These are phyloP conservation scores for Tetragonisca angustula DNA, from an alignment of 2,888 invertebrate genomes.

Conservation along the genomic window DNA sequence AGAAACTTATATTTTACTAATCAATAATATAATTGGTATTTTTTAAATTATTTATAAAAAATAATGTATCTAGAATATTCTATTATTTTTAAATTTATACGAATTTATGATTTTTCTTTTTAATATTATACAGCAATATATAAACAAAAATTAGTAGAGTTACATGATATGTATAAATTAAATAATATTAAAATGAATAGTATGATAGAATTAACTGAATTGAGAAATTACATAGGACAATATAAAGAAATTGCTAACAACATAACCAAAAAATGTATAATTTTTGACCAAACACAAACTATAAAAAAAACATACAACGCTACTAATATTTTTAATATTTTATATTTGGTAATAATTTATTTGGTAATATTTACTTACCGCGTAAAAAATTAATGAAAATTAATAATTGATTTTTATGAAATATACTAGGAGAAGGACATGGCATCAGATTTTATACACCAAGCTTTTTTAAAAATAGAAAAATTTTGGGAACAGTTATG, in stretches of 20 bases:
- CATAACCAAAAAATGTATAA: conserved; percentile 86
- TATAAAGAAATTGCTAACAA: conserved; percentile 87
- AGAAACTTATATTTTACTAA: conserved; percentile 89
- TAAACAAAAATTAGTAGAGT: conserved; percentile 85
- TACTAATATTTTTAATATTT: conserved; percentile 72
- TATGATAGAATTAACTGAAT: conserved; percentile 85
- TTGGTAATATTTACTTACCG: background rate
- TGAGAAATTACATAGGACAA: conserved; percentile 85
- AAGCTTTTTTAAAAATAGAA: conserved; percentile 75
- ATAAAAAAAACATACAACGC: conserved; percentile 75
- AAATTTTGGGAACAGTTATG: conserved; percentile 74
- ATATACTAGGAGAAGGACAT: conserved; percentile 75
- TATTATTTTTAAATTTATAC: background rate
- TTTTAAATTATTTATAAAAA: conserved; percentile 5
- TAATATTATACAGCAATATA: conserved; percentile 85
- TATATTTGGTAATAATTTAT: conserved; percentile 72
- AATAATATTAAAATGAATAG: conserved; percentile 84
- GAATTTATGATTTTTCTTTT: conserved; percentile 1
- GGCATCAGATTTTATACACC: conserved; percentile 65
- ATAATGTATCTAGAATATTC: background rate
- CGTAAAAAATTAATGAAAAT: background rate
- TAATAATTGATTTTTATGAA: conserved; percentile 11
- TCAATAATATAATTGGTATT: conserved; percentile 89
- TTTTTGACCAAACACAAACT: conserved; percentile 69
- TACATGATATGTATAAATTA: conserved; percentile 87